A percentile compares a stretch with the other conserved stretches of the same genome.
Evolutionary conservation across 2,113 vertebrate species (phyloP).

Genomic region (Rattus rattus): DNA sequence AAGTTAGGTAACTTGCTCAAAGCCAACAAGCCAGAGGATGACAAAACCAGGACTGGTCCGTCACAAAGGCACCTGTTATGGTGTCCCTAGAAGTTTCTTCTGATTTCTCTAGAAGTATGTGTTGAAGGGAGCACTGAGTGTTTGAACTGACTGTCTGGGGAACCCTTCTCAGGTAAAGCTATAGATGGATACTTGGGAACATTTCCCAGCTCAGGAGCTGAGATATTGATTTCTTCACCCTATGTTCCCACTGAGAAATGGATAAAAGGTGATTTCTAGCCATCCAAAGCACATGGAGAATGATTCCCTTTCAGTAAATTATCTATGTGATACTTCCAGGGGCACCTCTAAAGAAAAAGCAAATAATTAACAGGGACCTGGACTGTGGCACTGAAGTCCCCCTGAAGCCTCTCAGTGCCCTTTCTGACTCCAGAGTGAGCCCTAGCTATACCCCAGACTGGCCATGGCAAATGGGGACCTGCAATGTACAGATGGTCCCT

Average conservation of each 20-base stretch:
- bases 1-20: slow-evolving; percentile 10
- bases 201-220: neutral
- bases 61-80: neutral
- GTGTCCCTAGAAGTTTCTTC: neutral
- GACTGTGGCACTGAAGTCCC: neutral
- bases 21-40: slow-evolving; percentile 20
- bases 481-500: neutral
- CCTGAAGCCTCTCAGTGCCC: neutral
- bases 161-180: neutral
- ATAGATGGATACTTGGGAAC: neutral
- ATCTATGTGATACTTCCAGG: neutral
- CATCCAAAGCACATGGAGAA: neutral
- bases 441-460: neutral
- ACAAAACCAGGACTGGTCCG: neutral
- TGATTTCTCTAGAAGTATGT: neutral
- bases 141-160: neutral
- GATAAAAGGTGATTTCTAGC: neutral
- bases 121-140: fast-evolving
- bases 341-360: neutral
- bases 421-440: neutral
- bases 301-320: neutral
- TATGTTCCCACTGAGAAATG: neutral
- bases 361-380: neutral
- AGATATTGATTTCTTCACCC: neutral
- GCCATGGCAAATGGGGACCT: neutral